Percentiles rank a stretch among this genome's conserved stretches.
These are phyloP conservation scores for Lasioglossum zephyrum DNA, from an alignment of 2,888 invertebrate species.

Conservation along the genomic window DNA sequence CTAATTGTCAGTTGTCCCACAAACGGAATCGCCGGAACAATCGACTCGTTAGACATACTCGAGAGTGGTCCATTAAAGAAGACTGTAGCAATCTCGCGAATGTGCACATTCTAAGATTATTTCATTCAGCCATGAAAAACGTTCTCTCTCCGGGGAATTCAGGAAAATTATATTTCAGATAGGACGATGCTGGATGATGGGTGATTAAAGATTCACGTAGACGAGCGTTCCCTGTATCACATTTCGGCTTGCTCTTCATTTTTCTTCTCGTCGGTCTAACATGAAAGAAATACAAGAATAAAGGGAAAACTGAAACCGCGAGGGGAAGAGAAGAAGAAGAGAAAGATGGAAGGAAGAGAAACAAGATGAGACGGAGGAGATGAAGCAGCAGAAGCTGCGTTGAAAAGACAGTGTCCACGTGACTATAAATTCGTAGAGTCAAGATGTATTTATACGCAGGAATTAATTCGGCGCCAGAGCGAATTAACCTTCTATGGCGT, in stretches of 20 bases:
- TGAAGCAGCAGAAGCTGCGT: conserved; percentile 2
- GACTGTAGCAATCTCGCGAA: neutral
- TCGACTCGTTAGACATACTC: neutral
- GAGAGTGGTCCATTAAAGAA: neutral
- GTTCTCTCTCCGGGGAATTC: neutral
- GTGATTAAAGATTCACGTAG: conserved; percentile 74
- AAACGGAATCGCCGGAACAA: neutral
- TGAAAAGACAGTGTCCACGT: conserved; percentile 46
- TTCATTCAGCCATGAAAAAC: neutral
- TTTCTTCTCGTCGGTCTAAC: neutral
- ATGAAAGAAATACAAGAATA: too few species aligned
- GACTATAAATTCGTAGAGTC: conserved; percentile 41
- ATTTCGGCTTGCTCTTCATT: neutral
- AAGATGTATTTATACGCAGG: conserved; percentile 76
- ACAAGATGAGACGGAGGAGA: neutral
- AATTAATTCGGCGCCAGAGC: conserved; percentile 77
- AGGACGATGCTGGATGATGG: conserved; percentile 55
- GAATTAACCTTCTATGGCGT: conserved; percentile 75
- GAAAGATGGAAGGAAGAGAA: neutral
- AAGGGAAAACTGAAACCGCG: neutral
- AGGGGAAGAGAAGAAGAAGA: neutral
- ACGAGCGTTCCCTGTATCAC: conserved; percentile 48
- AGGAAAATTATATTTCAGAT: conserved; percentile 33
- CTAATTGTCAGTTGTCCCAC: neutral
- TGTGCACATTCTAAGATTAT: neutral